Base-by-base conservation (phyloP, 2,888 invertebrate species). In the Maniola hyperantus region DNA sequence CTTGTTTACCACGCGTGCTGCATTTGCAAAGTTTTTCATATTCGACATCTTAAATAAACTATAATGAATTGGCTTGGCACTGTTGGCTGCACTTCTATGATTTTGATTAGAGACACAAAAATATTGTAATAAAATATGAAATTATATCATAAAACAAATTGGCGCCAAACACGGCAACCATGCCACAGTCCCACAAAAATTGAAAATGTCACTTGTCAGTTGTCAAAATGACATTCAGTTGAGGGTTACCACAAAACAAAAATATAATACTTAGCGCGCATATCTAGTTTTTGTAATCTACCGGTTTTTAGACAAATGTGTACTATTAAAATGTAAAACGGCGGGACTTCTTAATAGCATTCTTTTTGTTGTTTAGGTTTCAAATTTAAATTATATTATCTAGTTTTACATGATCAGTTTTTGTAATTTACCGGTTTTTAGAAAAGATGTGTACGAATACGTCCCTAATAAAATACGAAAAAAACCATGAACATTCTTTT, bases 1-100 rank as follows among this genome's bases (percentile, higher is more conserved):
- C 65, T 83, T 89, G 1, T 73, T 73, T 1, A 77, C 73, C 18
- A 72, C 67, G 11, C 87, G 84, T 6, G 82, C 80, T n/a, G 80
- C 79, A 76, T 73, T 86, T 69, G 74, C 69, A 26, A 88, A 69
- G n/a, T 76, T 71, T 71, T 85, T 89, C 33, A 86, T 77, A 66
- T 79, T 86, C 5, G 88, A 79, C 86, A 89, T 89, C 6, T 15
- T 48, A 11, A 13, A 8, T 2, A 18, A 20, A 7, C n/a, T n/a
- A n/a, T n/a, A n/a, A 51, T 33, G 5, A 53, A 13, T 53, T 5
- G 11, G 10, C 20, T 53, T 5, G 11, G 10, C 20, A 33, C 33
- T 53, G 51, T 7, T 26, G n/a, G 2, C 18, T 18, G 18, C 48
- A 26, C 26, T 26, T 26, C 4, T 26, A 26, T 26, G 26, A 26